A percentile compares a stretch with the other conserved stretches of the same genome.
Conservation (phyloP, 1,140 invertebrate genomes). For the Cheumatopsyche charites region DNA sequence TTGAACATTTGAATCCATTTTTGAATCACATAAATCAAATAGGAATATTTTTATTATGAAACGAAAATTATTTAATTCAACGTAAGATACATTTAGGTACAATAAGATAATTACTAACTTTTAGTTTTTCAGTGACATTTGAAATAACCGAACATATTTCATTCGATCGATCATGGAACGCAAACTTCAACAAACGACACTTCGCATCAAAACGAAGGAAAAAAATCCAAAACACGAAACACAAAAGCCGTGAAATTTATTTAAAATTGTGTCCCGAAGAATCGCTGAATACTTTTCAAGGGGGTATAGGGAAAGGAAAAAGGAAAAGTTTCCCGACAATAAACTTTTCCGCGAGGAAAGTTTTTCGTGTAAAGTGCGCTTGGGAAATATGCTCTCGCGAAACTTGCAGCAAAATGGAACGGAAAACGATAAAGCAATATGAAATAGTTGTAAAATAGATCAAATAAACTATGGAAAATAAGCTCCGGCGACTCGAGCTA, state of each 20-base stretch:
- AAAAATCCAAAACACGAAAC: background rate
- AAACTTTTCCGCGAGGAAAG: constrained; percentile 22
- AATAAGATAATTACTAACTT: too few species aligned
- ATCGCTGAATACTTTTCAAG: constrained; percentile 10
- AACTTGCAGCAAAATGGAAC: constrained; percentile 29
- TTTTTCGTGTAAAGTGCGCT: constrained; percentile 36
- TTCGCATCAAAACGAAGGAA: background rate
- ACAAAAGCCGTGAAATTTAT: constrained; percentile 7
- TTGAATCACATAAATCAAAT: too few species aligned
- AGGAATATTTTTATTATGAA: too few species aligned
- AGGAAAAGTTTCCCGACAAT: constrained; percentile 20
- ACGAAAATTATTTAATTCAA: too few species aligned
- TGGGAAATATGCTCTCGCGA: constrained; percentile 27
- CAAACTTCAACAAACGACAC: background rate
- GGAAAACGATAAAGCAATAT: constrained; percentile 28
- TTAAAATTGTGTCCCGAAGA: constrained; percentile 14
- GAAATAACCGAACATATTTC: too few species aligned
- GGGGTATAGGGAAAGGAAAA: too few species aligned
- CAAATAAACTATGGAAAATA: constrained; percentile 27
- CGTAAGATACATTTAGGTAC: too few species aligned
- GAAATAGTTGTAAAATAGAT: constrained; percentile 27
- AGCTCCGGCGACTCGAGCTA: constrained; percentile 13
- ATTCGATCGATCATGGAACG: too few species aligned
- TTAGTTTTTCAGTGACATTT: too few species aligned
- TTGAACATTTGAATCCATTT: too few species aligned